phyloP scores from a whole-genome alignment of 2,888 invertebrate genomes.

The Drosophila neonasuta region DNA sequence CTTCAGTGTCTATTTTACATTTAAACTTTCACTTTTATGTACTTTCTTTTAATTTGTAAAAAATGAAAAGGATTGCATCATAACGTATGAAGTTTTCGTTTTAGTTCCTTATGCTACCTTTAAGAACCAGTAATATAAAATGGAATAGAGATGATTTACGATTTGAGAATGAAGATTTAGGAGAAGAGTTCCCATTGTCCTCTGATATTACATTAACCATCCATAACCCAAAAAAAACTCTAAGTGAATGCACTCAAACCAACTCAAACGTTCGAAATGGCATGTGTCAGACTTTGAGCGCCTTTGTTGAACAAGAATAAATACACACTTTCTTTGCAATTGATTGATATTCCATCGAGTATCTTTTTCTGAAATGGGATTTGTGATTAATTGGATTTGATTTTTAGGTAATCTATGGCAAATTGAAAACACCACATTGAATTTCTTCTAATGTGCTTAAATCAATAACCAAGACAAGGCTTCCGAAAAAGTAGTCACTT shows the following conservation, averaged over 20 bases:
- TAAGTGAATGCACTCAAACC: slow-evolving; percentile 1
- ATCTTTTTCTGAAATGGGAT: slow-evolving; percentile 42
- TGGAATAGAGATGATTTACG: too few relatives aligned
- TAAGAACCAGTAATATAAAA: too few relatives aligned
- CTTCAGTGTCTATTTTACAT: too few relatives aligned
- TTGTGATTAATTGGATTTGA: slow-evolving; percentile 71
- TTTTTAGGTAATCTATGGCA: slow-evolving; percentile 30
- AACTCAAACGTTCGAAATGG: background rate
- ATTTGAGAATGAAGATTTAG: too few relatives aligned
- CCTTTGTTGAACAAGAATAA: slow-evolving; percentile 61
- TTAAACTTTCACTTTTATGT: too few relatives aligned
- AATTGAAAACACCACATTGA: slow-evolving; percentile 51
- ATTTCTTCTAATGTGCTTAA: slow-evolving; percentile 21
- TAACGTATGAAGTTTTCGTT: too few relatives aligned
- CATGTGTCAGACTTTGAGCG: slow-evolving; percentile 43
- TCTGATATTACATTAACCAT: too few relatives aligned
- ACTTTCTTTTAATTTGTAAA: too few relatives aligned
- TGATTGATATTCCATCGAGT: slow-evolving; percentile 64
- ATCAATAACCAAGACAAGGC: slow-evolving; percentile 42
- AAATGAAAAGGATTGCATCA: too few relatives aligned
- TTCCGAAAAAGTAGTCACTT: background rate
- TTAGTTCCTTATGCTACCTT: too few relatives aligned
- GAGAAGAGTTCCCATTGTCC: too few relatives aligned
- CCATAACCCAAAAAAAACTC: background rate
- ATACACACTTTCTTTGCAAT: slow-evolving; percentile 61